Conservation (phyloP, 2,888 invertebrate genomes). For the Acleris holmiana region DNA sequence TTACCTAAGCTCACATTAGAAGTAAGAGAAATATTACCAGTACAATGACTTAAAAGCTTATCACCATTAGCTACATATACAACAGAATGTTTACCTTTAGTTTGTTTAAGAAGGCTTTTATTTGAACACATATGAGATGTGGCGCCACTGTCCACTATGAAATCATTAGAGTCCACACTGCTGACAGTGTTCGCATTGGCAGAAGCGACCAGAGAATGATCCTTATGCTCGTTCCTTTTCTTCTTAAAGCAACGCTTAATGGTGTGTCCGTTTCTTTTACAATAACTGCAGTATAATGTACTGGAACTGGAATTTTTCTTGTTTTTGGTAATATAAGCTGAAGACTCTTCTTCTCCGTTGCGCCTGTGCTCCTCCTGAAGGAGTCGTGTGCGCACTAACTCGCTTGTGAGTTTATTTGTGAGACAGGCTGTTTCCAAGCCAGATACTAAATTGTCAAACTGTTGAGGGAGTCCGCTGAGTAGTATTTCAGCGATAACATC, state of each 20-base stretch:
- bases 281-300: background rate
- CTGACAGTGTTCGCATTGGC: background rate
- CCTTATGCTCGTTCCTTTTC: background rate
- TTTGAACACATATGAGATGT: background rate
- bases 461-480: background rate
- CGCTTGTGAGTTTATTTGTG: background rate
- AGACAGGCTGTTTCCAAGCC: background rate
- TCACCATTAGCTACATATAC: constrained; percentile 5
- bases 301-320: background rate
- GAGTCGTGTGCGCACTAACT: background rate
- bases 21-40: background rate
- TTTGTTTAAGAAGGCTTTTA: background rate
- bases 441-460: background rate
- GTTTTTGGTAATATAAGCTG: background rate
- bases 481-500: background rate
- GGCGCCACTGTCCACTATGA: background rate
- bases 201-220: background rate
- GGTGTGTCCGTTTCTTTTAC: constrained; percentile 1
- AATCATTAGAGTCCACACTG: background rate
- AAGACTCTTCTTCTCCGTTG: background rate
- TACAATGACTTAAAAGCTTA: background rate
- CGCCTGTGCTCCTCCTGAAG: background rate
- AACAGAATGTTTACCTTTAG: background rate
- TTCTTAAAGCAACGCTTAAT: constrained; percentile 5
- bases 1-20: background rate